Conservation (phyloP, 2,888 invertebrate species). For the Gastrophysa polygoni region DNA sequence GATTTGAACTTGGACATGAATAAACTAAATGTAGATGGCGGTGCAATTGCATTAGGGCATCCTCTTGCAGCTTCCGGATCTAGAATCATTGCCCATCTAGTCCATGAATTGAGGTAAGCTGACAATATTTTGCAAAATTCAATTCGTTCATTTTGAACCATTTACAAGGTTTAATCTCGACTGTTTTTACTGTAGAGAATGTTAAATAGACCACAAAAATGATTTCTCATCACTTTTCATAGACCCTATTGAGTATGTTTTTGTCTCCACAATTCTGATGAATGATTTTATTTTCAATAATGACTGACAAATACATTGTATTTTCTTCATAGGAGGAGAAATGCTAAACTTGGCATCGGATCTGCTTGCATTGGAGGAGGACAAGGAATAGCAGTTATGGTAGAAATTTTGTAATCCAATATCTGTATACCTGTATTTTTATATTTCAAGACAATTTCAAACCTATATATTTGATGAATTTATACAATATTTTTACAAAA, state of each 20-base stretch:
- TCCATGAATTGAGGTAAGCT: slow-evolving; percentile 85
- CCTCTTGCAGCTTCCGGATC: slow-evolving; percentile 95
- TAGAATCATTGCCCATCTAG: slow-evolving; percentile 88
- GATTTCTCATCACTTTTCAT: too few relatives aligned
- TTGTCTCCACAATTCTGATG: too few relatives aligned
- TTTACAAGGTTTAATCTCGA: too few relatives aligned
- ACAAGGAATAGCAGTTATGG: slow-evolving; percentile 92
- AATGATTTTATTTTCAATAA: too few relatives aligned
- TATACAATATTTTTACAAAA: background rate
- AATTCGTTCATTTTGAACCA: too few relatives aligned
- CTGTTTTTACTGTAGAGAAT: too few relatives aligned
- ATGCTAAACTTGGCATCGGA: slow-evolving; percentile 86
- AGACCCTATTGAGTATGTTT: too few relatives aligned
- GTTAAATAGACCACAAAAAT: too few relatives aligned
- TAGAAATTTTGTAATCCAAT: slow-evolving; percentile 74
- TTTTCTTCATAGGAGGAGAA: slow-evolving; percentile 71
- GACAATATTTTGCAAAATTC: background rate
- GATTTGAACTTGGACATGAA: slow-evolving; percentile 84
- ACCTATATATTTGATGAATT: background rate
- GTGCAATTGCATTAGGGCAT: slow-evolving; percentile 97
- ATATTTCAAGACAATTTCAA: background rate
- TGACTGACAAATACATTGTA: background rate
- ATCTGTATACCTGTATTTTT: background rate
- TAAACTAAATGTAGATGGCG: slow-evolving; percentile 93
- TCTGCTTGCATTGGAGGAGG: slow-evolving; percentile 99